Base-by-base conservation (phyloP, 2,888 invertebrate species). In the Xylota segnis region DNA sequence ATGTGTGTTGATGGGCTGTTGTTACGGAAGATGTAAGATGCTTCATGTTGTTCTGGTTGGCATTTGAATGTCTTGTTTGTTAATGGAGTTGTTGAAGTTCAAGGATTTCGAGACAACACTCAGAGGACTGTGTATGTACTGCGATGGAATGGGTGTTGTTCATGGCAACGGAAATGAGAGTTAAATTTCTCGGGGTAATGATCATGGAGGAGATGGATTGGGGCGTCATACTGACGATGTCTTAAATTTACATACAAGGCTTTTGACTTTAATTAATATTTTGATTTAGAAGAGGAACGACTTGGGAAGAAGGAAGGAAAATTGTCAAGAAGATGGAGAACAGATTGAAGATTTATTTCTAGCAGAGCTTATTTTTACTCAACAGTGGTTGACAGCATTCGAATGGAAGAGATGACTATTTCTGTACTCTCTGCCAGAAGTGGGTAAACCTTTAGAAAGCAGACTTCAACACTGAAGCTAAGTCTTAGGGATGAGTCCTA, bases 1-100 rank as follows among this genome's bases (percentile, higher is more conserved):
- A 45, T 54, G 54, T n/a, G 70, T 71, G 70, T 56, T 76, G 47
- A 63, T 76, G 68, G 68, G 32, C 16, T 6, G n/a, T 45, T 72
- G 37, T 50, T 18, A 47, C 10, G 45, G 29, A 6, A 27, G 14
- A 18, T 56, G 23, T 16, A 59, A 71, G 56, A 47, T 58, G 23
- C 47, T 47, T 50, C 16, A 50, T 52, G 40, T 16, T 23, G 29
- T 40, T 18, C 14, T 50, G 71, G 50, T 6, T 47, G 23, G 27
- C 37, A 23, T 63, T 29, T 29, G 10, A n/a, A n/a, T 40, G n/a
- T n/a, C 40, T 23, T 32, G 29, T 63, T 63, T 12, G 47, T 47
- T 65, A 65, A 65, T 65, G 47, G 47, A 59, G 47, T 14, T 12
- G n/a, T 52, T 40, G 66, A 34, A 68, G 29, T 68, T 43, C 10